phyloP scores from a whole-genome alignment of 1,140 invertebrate genomes.

The Steinernema khuongi region DNA sequence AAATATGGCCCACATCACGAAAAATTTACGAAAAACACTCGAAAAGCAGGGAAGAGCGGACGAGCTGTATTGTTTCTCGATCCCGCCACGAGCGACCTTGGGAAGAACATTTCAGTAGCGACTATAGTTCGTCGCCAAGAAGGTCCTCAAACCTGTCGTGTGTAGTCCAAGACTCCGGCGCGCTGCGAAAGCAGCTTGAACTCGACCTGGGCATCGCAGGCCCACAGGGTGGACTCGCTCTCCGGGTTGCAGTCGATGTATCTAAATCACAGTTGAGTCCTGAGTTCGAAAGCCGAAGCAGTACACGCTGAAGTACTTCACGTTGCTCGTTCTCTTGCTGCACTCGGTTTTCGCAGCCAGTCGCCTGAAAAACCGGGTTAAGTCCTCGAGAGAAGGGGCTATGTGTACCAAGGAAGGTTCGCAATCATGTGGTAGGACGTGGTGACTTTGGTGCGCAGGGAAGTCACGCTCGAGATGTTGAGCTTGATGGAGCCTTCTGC shows the following conservation, averaged over 20 bases:
- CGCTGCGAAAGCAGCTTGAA: conserved; percentile 43
- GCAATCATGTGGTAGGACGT: conserved; percentile 37
- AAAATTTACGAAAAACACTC: no score
- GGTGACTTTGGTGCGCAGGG: conserved; percentile 25
- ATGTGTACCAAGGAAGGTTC: conserved; percentile 36
- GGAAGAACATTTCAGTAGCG: no score
- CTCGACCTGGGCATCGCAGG: conserved; percentile 50
- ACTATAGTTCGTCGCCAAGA: no score
- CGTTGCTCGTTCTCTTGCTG: conserved; percentile 42
- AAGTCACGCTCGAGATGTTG: conserved; percentile 21
- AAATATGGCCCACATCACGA: neutral
- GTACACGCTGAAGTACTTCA: conserved; percentile 32
- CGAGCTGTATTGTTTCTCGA: no score
- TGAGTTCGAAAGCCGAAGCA: neutral
- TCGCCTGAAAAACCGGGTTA: conserved; percentile 37
- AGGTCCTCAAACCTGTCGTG: conserved; percentile 34
- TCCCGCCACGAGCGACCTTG: no score
- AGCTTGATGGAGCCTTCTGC: conserved; percentile 34
- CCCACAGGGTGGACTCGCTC: conserved; percentile 50
- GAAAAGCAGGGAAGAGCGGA: no score
- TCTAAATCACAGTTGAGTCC: conserved; percentile 35
- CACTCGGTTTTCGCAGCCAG: conserved; percentile 49
- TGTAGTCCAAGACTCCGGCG: conserved; percentile 36
- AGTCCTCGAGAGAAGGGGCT: neutral
- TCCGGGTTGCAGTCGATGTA: conserved; percentile 56